Conservation (phyloP, 2,888 invertebrate species). For the Ernsta delagoae region DNA sequence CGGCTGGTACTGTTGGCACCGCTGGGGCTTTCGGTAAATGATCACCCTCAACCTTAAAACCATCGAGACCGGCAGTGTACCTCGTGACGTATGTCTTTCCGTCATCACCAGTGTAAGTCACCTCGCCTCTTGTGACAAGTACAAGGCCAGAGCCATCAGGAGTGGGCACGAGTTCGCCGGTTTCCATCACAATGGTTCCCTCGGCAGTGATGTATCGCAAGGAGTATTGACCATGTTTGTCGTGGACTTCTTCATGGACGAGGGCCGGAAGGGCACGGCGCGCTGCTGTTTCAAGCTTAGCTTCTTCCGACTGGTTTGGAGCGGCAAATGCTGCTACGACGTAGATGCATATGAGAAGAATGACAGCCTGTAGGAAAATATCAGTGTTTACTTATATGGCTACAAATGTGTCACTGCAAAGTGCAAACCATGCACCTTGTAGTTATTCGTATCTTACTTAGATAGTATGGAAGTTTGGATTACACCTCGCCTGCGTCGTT, state of each 20-base stretch:
- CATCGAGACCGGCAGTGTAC: conserved; percentile 61
- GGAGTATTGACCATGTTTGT: conserved; percentile 58
- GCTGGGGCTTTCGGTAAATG: too few species aligned
- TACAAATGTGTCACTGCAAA: too few species aligned
- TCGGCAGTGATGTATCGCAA: conserved; percentile 65
- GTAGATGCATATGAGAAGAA: conserved; percentile 40
- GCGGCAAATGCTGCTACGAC: conserved; percentile 50
- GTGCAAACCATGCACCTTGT: too few species aligned
- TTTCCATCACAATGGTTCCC: conserved; percentile 59
- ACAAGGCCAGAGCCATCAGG: conserved; percentile 52
- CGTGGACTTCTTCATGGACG: conserved; percentile 54
- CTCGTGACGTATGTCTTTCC: conserved; percentile 64
- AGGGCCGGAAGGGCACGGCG: conserved; percentile 50
- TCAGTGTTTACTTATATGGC: not conserved
- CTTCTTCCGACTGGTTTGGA: conserved; percentile 44
- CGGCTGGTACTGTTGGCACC: too few species aligned
- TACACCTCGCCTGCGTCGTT: too few species aligned
- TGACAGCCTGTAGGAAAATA: conserved; percentile 6
- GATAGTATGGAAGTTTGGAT: too few species aligned
- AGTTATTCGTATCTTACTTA: too few species aligned
- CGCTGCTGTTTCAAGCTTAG: conserved; percentile 58
- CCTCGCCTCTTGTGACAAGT: conserved; percentile 58
- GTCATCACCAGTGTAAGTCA: conserved; percentile 59
- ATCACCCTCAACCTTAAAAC: conserved; percentile 55
- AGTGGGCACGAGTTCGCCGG: conserved; percentile 59